A percentile compares a stretch with the other conserved stretches of the same genome.
Conservation (phyloP, 2,113 vertebrate species). For the Cepphus grylle region DNA sequence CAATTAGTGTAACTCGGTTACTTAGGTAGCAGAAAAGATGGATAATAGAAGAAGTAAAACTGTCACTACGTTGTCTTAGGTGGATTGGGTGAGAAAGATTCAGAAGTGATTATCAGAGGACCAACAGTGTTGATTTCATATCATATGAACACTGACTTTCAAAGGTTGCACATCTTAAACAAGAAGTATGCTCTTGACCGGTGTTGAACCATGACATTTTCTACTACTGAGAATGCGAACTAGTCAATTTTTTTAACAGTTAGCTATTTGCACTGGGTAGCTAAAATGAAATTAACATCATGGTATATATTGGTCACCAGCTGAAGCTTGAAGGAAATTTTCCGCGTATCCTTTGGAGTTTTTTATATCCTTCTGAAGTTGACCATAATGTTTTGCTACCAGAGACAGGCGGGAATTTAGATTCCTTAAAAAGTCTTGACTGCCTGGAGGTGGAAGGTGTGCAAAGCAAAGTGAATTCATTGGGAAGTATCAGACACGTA, state of each 20-base stretch:
- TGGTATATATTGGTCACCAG: not conserved
- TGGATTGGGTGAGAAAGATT: not conserved
- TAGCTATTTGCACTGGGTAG: not conserved
- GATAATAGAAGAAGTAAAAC: not conserved
- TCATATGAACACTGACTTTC: not conserved
- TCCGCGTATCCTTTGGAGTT: not conserved
- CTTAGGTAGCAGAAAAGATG: not conserved
- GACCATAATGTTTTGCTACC: not conserved
- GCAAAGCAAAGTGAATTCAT: not conserved
- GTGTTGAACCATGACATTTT: not conserved
- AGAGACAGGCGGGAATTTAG: not conserved
- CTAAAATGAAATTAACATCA: not conserved
- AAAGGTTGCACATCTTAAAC: not conserved
- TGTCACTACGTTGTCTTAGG: not conserved
- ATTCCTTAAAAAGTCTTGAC: not conserved
- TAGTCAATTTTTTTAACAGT: not conserved
- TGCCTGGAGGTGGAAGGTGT: not conserved
- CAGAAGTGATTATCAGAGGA: not conserved
- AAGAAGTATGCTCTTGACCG: not conserved
- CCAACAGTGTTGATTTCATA: not conserved
- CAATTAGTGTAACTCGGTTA: not conserved
- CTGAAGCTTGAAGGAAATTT: not conserved
- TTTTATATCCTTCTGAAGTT: not conserved
- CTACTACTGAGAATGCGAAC: not conserved
- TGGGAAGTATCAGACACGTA: not conserved